Evolutionary conservation across 2,797 vertebrate genomes (phyloP), one percentile per base, ranked within the genome.

Genomic region (Pseudochirops corinnae): DNA sequence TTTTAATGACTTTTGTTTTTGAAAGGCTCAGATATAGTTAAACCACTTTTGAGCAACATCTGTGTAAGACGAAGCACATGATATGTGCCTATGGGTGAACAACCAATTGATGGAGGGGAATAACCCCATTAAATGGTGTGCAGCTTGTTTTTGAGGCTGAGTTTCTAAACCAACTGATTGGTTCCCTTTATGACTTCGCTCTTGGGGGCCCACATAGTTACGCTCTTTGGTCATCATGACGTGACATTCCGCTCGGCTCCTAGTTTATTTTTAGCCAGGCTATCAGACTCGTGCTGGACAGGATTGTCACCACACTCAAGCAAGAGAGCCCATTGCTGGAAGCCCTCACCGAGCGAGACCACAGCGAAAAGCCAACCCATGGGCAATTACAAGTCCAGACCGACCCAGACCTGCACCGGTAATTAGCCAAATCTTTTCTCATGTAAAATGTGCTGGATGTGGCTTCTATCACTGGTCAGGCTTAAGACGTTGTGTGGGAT

Each of bases 351-450:
- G 98, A 98, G 98, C 97, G 98, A 98, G 98, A 97, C 97, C 97
- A 98, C 97, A 98, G 97, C 96, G 97, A 98, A 96, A 18, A 95
- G 24, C 95, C 97, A 93, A 98, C 98, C 98, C 97, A 99, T 99
- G 99, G 99, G 99, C 96, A 99, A 99, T 99, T 99, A 99, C 98
- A 99, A 99, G 99, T 99, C 99, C 94, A 99, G 99, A 99, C 99
- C 99, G 26, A 99, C 99, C 31, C 99, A 99, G 98, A 99, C 99
- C 4, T 99, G 99, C 95, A 99, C 99, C 98, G 99, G 99, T 99
- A 99, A 99, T 96, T 97, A 97, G 97, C 95, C 50, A 95, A 98
- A 24, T 67, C 98, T 98, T 92, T 95, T 98, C 96, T 96, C 96
- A 94, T 93, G 31, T 93, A 56, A 0, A 24, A 6, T 97, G 46